A percentile compares a stretch with the other conserved stretches of the same genome.
Conservation (phyloP, 2,797 vertebrate species). For the Zenarchopterus dispar region DNA sequence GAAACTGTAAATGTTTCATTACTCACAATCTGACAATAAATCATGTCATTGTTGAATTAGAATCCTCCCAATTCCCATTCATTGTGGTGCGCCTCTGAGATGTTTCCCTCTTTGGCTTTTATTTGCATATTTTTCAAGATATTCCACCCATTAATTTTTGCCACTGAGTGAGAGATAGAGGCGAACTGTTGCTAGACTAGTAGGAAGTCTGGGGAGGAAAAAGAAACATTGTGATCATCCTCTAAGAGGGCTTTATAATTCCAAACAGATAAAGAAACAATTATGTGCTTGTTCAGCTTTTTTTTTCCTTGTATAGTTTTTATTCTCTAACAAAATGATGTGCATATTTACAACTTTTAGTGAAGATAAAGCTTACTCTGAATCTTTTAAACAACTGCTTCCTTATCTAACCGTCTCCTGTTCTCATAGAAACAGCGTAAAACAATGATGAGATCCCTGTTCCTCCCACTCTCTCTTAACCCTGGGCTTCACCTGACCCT, state of each 20-base stretch:
- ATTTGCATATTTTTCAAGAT: constrained; percentile 65
- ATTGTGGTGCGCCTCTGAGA: constrained; percentile 69
- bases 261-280: constrained; percentile 40
- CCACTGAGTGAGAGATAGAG: constrained; percentile 48
- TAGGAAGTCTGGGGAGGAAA: constrained; percentile 54
- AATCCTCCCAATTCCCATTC: constrained; percentile 64
- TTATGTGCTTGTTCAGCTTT: constrained; percentile 48
- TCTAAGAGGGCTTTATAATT: constrained; percentile 50
- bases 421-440: constrained; percentile 26
- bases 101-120: constrained; percentile 64
- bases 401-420: constrained; percentile 14
- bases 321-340: constrained; percentile 23
- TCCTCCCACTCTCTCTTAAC: constrained; percentile 39
- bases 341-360: constrained; percentile 25
- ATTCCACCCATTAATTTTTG: constrained; percentile 69
- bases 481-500: constrained; percentile 70
- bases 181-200: constrained; percentile 63
- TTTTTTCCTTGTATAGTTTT: constrained; percentile 15
- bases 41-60: constrained; percentile 76
- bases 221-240: constrained; percentile 67
- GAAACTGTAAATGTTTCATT: constrained; percentile 67
- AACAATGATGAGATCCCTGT: constrained; percentile 44
- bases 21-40: constrained; percentile 69
- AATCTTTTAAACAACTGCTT: constrained; percentile 21
- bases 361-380: constrained; percentile 30